phyloP scores from a whole-genome alignment of 1,140 invertebrate species.

The Megalopta genalis region DNA sequence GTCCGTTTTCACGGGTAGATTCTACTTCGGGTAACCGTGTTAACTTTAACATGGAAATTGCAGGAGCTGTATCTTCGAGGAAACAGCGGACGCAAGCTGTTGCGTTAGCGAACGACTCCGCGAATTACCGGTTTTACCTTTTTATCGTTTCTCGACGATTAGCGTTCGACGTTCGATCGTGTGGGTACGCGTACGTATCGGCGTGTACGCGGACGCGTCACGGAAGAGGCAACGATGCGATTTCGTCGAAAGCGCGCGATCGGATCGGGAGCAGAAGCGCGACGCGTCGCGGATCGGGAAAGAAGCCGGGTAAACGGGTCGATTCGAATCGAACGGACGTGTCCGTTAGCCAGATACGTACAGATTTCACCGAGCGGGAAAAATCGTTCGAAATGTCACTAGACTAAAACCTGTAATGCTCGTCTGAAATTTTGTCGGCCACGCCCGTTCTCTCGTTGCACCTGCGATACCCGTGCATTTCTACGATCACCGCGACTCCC shows the following conservation, averaged over 20 bases:
- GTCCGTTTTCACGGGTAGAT: not conserved
- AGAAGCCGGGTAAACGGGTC: not conserved
- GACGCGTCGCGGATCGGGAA: not conserved
- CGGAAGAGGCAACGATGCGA: too few species aligned
- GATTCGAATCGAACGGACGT: not conserved
- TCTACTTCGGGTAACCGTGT: constrained; percentile 16
- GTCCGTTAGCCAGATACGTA: not conserved
- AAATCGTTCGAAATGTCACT: constrained; percentile 29
- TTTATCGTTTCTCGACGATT: not conserved
- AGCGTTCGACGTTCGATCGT: not conserved
- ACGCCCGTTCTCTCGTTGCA: constrained; percentile 51
- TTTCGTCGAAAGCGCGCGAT: too few species aligned
- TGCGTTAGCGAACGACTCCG: not conserved
- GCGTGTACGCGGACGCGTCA: too few species aligned
- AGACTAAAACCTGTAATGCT: not conserved
- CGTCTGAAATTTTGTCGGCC: constrained; percentile 44
- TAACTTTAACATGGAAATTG: constrained; percentile 25
- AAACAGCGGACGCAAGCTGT: not conserved
- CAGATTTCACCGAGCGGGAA: constrained; percentile 16
- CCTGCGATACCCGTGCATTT: constrained; percentile 37
- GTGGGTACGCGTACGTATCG: too few species aligned
- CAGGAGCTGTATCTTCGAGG: not conserved
- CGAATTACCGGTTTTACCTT: not conserved
- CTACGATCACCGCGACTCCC: constrained; percentile 4
- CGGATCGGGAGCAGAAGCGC: not conserved